Evolutionary conservation across 2,113 vertebrate genomes (phyloP).

Genomic region (Pterocles orientalis): DNA sequence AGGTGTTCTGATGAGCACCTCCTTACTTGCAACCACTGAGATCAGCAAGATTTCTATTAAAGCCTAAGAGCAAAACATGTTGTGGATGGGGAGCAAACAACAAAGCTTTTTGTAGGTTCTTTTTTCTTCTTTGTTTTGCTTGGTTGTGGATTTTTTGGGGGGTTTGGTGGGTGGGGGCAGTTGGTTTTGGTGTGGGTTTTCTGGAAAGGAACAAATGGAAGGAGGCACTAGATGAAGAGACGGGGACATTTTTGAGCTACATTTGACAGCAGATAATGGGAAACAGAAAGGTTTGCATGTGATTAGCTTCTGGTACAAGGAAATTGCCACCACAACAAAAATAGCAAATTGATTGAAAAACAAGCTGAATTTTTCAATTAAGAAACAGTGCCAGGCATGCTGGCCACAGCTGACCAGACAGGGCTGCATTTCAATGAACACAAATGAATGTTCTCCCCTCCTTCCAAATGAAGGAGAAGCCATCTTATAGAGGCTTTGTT

Average conservation of each 20-base stretch:
- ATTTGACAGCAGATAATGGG: background rate
- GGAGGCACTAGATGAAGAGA: background rate
- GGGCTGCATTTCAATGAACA: background rate
- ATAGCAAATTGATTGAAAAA: background rate
- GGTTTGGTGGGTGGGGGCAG: background rate
- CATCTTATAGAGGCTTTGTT: background rate
- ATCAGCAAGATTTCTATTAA: background rate
- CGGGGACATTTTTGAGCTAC: background rate
- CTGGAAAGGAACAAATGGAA: background rate
- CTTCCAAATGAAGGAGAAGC: background rate
- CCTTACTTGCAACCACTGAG: background rate
- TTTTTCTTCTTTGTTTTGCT: background rate
- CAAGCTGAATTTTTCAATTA: background rate
- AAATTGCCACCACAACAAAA: background rate
- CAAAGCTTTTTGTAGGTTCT: background rate
- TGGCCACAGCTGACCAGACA: background rate
- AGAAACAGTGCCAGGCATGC: background rate
- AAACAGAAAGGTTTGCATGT: background rate
- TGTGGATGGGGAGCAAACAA: background rate
- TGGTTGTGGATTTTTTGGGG: background rate
- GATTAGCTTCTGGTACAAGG: background rate
- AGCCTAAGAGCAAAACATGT: background rate
- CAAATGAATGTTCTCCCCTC: background rate
- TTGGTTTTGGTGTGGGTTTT: background rate
- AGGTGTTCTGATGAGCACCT: background rate